A percentile compares a stretch with the other conserved stretches of the same genome.
phyloP scores from a whole-genome alignment of 2,113 vertebrate species.

The Equus quagga region DNA sequence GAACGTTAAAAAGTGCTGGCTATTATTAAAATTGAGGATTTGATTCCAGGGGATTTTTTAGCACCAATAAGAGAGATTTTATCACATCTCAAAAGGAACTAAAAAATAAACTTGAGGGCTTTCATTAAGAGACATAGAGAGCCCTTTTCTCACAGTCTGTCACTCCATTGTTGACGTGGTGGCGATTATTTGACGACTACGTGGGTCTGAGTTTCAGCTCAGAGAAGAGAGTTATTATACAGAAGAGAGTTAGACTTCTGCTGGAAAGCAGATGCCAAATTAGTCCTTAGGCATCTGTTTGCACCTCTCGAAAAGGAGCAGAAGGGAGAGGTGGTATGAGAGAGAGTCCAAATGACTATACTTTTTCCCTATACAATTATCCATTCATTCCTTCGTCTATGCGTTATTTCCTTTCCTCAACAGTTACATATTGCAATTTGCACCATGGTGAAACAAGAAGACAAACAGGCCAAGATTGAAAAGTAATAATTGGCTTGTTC shows the following conservation, averaged over 20 bases:
- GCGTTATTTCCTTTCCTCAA: background rate
- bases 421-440: background rate
- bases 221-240: background rate
- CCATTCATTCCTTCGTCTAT: background rate
- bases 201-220: background rate
- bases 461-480: background rate
- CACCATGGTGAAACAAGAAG: background rate
- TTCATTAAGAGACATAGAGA: background rate
- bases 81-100: background rate
- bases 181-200: background rate
- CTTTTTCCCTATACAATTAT: background rate
- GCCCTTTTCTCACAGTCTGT: background rate
- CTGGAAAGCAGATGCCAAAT: background rate
- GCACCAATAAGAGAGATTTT: background rate
- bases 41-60: background rate
- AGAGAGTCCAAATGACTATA: background rate
- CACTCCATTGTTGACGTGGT: background rate
- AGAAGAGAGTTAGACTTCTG: background rate
- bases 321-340: background rate
- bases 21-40: constrained; percentile 15
- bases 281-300: background rate
- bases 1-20: constrained; percentile 17
- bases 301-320: background rate
- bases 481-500: background rate
- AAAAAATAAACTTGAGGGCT: background rate